Conservation (phyloP, 2,113 vertebrate genomes). For the Rhinogobius similis region DNA sequence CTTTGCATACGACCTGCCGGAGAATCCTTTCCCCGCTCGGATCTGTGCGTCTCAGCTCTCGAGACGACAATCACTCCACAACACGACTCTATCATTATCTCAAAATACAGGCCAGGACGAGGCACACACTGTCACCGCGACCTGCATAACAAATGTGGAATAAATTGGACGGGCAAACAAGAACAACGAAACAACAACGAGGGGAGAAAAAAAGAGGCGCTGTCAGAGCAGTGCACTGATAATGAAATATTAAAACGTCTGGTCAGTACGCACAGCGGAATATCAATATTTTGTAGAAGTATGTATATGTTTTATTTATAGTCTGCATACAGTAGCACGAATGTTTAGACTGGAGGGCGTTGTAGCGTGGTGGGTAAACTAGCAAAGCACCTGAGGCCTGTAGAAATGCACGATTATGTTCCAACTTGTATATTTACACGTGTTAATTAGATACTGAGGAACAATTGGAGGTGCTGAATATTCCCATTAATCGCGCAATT, state of each 20-base stretch:
- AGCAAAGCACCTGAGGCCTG: too few relatives aligned
- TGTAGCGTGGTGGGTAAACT: not conserved
- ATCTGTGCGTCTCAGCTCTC: not conserved
- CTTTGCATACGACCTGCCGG: not conserved
- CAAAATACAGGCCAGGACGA: slow-evolving; percentile 5
- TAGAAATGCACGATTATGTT: too few relatives aligned
- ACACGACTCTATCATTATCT: not conserved
- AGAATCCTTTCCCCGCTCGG: not conserved
- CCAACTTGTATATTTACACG: too few relatives aligned
- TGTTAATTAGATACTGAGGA: too few relatives aligned
- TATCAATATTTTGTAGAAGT: not conserved
- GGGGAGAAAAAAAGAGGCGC: not conserved
- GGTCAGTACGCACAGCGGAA: not conserved
- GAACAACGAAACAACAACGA: not conserved
- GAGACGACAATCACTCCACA: not conserved
- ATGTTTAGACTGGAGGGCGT: not conserved
- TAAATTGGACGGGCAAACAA: not conserved
- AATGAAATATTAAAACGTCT: not conserved
- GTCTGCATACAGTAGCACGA: not conserved
- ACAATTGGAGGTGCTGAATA: too few relatives aligned
- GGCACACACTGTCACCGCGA: not conserved
- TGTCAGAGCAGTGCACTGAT: not conserved
- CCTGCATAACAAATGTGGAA: slow-evolving; percentile 2
- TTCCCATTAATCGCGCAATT: too few relatives aligned
- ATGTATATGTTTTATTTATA: not conserved